A percentile compares a stretch with the other conserved stretches of the same genome.
Evolutionary conservation across 92 coral and sea anemone genomes (phyloP).

Genomic region (Paragorgia papillata): DNA sequence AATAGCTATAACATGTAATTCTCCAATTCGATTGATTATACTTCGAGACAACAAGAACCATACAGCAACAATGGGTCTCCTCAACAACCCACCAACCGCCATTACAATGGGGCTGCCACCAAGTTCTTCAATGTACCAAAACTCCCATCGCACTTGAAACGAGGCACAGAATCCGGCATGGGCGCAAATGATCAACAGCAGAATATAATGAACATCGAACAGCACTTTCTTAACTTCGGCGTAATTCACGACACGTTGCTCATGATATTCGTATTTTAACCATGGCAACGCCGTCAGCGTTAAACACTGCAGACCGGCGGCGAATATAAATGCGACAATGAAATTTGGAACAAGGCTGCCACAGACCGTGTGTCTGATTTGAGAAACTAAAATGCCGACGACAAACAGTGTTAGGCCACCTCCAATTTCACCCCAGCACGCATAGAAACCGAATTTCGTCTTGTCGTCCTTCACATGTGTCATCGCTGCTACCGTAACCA

Average conservation of each 20-base stretch:
- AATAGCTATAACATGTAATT: conserved; percentile 1
- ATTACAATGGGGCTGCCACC: conserved; percentile 14
- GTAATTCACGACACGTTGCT: conserved; percentile 6
- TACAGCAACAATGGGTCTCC: neutral
- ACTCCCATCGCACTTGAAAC: conserved; percentile 27
- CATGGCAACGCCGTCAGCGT: conserved; percentile 5
- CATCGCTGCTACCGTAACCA: neutral
- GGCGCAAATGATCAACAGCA: neutral
- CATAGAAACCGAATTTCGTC: neutral
- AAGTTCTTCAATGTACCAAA: conserved; percentile 19
- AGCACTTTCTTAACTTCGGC: neutral
- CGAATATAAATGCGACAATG: conserved; percentile 1
- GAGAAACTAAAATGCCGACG: neutral
- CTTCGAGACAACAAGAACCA: neutral
- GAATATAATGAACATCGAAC: neutral
- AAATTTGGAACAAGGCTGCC: neutral
- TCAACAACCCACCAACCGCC: neutral
- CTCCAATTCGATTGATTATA: conserved; percentile 4
- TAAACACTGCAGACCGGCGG: conserved; percentile 2
- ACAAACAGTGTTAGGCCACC: conserved; percentile 3
- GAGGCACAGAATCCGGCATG: neutral
- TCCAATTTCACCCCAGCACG: conserved; percentile 14
- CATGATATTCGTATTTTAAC: conserved; percentile 9
- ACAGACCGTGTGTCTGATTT: neutral
- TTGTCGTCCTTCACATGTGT: conserved; percentile 1